Conservation (phyloP, 2,797 vertebrate genomes). For the Tiaroga cobitis region DNA sequence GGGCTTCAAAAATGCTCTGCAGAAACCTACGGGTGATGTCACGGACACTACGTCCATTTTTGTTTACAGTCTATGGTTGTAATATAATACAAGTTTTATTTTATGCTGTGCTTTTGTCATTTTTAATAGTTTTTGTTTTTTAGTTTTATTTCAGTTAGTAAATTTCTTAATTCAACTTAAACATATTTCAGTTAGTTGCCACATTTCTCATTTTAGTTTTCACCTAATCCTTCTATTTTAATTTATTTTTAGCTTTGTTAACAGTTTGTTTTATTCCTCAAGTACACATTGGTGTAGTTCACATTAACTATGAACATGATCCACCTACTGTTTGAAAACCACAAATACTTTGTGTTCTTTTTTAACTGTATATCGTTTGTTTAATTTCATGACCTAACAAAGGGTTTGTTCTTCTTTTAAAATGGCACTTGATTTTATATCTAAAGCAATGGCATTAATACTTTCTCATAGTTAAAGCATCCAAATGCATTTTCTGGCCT, state of each 20-base stretch:
- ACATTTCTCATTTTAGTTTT: background rate
- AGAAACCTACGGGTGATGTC: too few species aligned
- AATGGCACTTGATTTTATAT: background rate
- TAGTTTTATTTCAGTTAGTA: background rate
- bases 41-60: too few species aligned
- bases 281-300: background rate
- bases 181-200: background rate
- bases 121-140: background rate
- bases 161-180: background rate
- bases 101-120: background rate
- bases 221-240: too few species aligned
- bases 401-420: background rate
- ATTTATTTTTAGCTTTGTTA: too few species aligned
- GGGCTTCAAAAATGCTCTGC: too few species aligned
- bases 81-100: too few species aligned
- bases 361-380: background rate
- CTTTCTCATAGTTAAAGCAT: background rate
- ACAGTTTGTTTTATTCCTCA: background rate
- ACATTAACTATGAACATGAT: background rate
- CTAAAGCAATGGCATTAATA: background rate
- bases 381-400: background rate
- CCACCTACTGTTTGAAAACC: background rate
- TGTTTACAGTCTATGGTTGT: too few species aligned
- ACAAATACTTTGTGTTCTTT: background rate
- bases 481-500: background rate